Evolutionary conservation across 2,113 vertebrate genomes (phyloP).

Genomic region (Pangasianodon hypophthalmus): DNA sequence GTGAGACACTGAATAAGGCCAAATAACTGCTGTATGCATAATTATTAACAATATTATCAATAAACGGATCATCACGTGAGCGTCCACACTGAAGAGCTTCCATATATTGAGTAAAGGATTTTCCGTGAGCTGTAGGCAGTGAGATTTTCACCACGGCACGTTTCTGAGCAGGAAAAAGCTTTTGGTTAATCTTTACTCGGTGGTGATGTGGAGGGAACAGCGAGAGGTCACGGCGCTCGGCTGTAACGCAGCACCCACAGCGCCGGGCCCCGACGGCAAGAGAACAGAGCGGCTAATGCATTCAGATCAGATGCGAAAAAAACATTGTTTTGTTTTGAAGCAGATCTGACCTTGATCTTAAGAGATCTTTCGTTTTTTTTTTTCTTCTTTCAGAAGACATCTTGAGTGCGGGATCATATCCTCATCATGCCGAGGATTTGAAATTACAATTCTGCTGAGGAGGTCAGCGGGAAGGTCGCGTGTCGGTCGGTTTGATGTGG

Average conservation of each 20-base stretch:
- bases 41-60: neutral
- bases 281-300: neutral
- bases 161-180: neutral
- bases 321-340: slow-evolving; percentile 2
- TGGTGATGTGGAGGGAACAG: slow-evolving; percentile 13
- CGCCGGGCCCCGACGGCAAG: neutral
- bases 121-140: neutral
- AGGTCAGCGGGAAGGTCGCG: slow-evolving; percentile 2
- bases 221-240: slow-evolving; percentile 16
- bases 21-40: neutral
- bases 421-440: neutral
- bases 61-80: neutral
- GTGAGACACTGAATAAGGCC: neutral
- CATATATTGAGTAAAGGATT: neutral
- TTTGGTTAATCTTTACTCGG: slow-evolving; percentile 5
- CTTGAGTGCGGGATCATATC: neutral
- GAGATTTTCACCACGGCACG: neutral
- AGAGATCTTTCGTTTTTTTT: slow-evolving; percentile 5
- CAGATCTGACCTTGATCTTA: slow-evolving; percentile 41
- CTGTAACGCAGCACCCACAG: neutral
- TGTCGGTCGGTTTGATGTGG: neutral
- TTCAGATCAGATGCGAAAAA: slow-evolving; percentile 30
- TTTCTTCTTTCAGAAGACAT: neutral
- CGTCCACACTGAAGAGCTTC: neutral
- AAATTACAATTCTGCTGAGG: neutral